These are phyloP conservation scores for Stenichneumon culpator DNA, from an alignment of 2,888 invertebrate species.

Conservation along the genomic window DNA sequence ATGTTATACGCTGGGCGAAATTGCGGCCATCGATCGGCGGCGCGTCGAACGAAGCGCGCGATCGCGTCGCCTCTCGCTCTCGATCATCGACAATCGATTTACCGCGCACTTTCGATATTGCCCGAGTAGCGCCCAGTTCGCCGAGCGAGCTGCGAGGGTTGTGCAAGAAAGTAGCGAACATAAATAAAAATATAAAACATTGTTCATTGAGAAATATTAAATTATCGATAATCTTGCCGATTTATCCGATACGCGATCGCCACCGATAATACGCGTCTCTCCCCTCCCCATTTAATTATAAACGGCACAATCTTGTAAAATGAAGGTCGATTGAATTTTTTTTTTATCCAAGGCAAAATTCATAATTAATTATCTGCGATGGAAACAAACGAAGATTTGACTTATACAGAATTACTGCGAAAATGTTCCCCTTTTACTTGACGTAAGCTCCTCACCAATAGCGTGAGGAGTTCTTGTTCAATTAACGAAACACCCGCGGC, in stretches of 20 bases:
- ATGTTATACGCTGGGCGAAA: constrained; percentile 72
- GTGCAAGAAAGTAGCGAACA: constrained; percentile 27
- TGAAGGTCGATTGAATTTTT: background rate
- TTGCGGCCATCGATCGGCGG: constrained; percentile 75
- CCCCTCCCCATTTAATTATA: background rate
- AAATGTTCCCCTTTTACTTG: background rate
- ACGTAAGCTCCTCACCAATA: background rate
- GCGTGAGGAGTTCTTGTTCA: constrained; percentile 72
- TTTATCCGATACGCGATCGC: constrained; percentile 40
- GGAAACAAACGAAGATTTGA: background rate
- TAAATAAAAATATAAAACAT: constrained; percentile 44
- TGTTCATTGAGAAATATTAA: constrained; percentile 55
- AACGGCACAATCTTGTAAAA: background rate
- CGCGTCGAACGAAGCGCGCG: constrained; percentile 57
- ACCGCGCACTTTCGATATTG: constrained; percentile 67
- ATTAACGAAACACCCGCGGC: constrained; percentile 70
- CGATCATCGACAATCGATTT: constrained; percentile 71
- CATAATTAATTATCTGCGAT: no score
- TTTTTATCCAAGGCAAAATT: no score
- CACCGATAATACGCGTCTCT: background rate
- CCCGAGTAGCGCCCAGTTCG: constrained; percentile 49
- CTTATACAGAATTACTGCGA: background rate
- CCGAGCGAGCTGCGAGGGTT: constrained; percentile 16
- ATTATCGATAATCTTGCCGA: constrained; percentile 55
- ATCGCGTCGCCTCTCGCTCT: constrained; percentile 63